A percentile compares a stretch with the other conserved stretches of the same genome.
Conservation (phyloP, 2,888 invertebrate genomes). For the Crioceris asparagi region DNA sequence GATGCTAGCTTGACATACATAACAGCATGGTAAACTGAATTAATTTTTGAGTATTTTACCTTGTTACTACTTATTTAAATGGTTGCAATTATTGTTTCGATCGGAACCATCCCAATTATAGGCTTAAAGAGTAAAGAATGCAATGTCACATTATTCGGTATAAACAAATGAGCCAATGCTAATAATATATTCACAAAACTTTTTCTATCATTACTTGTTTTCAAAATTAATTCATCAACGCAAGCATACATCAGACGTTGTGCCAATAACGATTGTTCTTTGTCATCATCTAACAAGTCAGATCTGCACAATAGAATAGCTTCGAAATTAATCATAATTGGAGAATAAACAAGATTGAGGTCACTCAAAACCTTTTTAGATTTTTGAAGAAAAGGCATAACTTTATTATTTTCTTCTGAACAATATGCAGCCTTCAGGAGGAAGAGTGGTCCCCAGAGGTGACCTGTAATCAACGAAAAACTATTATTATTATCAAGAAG, state of each 20-base stretch:
- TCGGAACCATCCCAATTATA: conserved; percentile 35
- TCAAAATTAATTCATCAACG: conserved; percentile 21
- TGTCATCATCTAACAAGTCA: conserved; percentile 29
- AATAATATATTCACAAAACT: conserved; percentile 27
- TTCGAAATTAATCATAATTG: conserved; percentile 29
- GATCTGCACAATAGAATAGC: conserved; percentile 31
- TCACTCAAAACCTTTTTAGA: conserved; percentile 21
- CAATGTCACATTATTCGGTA: conserved; percentile 26
- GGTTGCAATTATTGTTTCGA: conserved; percentile 37
- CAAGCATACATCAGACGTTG: conserved; percentile 19
- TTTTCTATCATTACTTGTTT: conserved; percentile 20
- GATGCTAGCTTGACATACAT: too few relatives aligned
- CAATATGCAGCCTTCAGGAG: conserved; percentile 47
- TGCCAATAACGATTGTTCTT: conserved; percentile 22
- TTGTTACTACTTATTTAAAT: conserved; percentile 28
- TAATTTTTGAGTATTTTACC: too few relatives aligned
- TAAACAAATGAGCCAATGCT: conserved; percentile 28
- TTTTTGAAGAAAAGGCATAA: conserved; percentile 29
- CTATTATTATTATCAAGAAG: too few relatives aligned
- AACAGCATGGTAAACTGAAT: too few relatives aligned
- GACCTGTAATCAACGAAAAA: conserved; percentile 27
- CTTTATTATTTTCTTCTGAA: conserved; percentile 39
- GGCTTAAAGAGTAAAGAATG: conserved; percentile 34
- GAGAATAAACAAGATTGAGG: conserved; percentile 26
- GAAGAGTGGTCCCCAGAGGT: conserved; percentile 50